Base-by-base conservation (phyloP, 2,113 vertebrate genomes). In the Rhineura floridana region DNA sequence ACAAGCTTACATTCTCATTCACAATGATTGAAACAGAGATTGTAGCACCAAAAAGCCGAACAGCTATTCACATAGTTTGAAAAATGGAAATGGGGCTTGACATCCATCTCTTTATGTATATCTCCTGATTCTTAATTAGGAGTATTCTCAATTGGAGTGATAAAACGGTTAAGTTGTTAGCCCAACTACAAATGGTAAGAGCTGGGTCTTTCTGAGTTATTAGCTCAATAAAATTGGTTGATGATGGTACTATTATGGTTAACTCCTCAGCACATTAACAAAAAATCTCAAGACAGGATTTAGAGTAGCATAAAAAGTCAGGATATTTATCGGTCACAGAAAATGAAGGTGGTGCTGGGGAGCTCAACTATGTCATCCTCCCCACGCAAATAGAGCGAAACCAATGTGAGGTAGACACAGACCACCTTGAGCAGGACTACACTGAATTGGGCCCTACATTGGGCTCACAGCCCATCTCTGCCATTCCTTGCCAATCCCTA, bases 271-370 rank as follows among this genome's bases (percentile, higher is more conserved):
- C 33, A 73, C 52, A 75, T 48, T 62, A 82, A 15, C 23, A 62
- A 76, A 59, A 70, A 42, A 46, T 25, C 67, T 73, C 52, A 30
- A 85, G 50, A 55, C 21, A 69, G 52, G 30, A 91, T 81, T 87
- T 76, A 92, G 85, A 81, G 83, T 42, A 78, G 11, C n/a, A 75
- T 77, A 87, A 76, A 87, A 87, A 63, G 91, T 90, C 39, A 87
- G 73, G 75, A 28, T 33, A 46, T 62, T 87, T 90, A 91, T 93
- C 91, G 50, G 48, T 6, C 7, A 87, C 83, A 89, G 91, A 4
- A 30, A 78, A 7, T 4, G 11, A 33, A 4, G 12, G 12, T 33
- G 76, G 46, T 15, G 48, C 13, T 6, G 46, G 46, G 36, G 25
- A n/a, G 46, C 13, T 11, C 13, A 30, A 50, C 12, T 33, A 39